Evolutionary conservation across 2,113 vertebrate species (phyloP).

Genomic region (Nettapus auritus): DNA sequence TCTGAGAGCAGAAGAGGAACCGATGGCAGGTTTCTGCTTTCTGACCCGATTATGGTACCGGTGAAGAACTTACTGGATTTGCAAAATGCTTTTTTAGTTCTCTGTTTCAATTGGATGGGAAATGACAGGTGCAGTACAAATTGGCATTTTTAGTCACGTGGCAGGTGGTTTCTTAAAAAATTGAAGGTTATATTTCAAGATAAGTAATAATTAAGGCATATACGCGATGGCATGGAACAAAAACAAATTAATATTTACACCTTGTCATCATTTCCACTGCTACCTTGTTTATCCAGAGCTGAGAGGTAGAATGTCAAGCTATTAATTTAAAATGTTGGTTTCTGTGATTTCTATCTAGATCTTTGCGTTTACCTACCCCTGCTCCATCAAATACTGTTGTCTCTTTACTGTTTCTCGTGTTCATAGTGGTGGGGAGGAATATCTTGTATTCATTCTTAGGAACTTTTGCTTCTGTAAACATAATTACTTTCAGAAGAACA

Average conservation of each 20-base stretch:
- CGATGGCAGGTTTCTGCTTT: background rate
- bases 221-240: background rate
- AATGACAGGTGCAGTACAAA: background rate
- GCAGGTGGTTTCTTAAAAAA: background rate
- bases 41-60: too few species aligned
- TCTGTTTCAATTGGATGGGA: background rate
- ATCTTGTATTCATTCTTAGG: background rate
- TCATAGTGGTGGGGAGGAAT: background rate
- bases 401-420: fast-evolving
- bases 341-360: background rate
- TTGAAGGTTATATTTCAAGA: background rate
- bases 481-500: background rate
- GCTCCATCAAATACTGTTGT: background rate
- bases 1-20: background rate
- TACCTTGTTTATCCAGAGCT: background rate
- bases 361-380: fast-evolving
- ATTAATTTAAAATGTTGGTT: background rate
- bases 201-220: background rate
- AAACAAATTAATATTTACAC: background rate
- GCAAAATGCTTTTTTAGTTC: background rate
- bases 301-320: background rate
- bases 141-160: background rate
- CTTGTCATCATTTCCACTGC: background rate
- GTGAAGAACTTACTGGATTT: background rate
- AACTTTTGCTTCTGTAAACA: background rate